Evolutionary conservation across 2,888 invertebrate species (phyloP), one percentile per base, ranked within the genome.

Genomic region (Thereva unica): DNA sequence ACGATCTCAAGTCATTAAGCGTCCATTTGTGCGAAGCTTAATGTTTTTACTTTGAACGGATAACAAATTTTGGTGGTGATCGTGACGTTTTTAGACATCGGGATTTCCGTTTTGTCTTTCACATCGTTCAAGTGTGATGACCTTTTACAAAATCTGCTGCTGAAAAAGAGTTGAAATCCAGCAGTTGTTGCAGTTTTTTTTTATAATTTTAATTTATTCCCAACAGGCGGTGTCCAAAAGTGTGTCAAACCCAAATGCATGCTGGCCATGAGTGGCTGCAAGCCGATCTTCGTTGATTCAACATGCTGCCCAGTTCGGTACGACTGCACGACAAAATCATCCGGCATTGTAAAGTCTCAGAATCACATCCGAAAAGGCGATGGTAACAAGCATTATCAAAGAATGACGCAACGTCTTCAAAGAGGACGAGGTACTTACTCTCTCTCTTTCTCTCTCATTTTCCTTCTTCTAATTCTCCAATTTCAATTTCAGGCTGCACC

Each of bases 221-320:
- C 38, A 59, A 1, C 65, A 78, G 78, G 79, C 61, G 91, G 91
- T 4, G 82, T 83, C 61, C 86, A 89, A 73, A 86, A 86, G 73
- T 94, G 94, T 80, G 89, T 93, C 64, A 85, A 87, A 70, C 93
- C 93, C 0, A 86, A 87, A 75, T 94, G 94, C 80, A 84, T 92
- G 75, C 83, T 92, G 57, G 86, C 90, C 1, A 84, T 91, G 44
- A 85, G 87, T 23, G 91, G 90, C 84, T 72, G 79, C 41, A 77
- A 78, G 44, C 80, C 80, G 0, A 78, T 80, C n/a, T 79, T 78
- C 67, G 78, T 79, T n/a, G 80, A 80, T 67, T 77, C 79, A 37
- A 76, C 80, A 6, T 94, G 93, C 80, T 94, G 93, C 76, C 93
- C 94, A 0, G 85, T 89, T 67, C 85, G 89, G 68, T 93, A 93